These are phyloP conservation scores for Acleris holmiana DNA, from an alignment of 2,888 invertebrate genomes.

Conservation along the genomic window DNA sequence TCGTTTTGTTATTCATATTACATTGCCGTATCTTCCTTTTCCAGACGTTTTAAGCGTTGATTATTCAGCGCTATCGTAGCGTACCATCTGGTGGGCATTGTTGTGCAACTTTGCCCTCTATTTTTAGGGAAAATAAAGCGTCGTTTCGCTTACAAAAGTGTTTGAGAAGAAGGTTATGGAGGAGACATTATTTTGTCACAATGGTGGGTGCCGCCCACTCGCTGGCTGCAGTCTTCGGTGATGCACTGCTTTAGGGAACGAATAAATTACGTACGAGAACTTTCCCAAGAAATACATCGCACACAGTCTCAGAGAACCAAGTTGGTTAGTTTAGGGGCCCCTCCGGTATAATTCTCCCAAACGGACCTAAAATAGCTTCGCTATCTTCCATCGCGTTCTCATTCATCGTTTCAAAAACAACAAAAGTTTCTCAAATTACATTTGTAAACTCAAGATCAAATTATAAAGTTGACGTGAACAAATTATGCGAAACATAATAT, in stretches of 20 bases:
- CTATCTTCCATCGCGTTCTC: slow-evolving; percentile 13
- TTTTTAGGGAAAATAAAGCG: slow-evolving; percentile 55
- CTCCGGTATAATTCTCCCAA: slow-evolving; percentile 60
- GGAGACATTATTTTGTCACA: slow-evolving; percentile 83
- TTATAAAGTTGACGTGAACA: too few species aligned
- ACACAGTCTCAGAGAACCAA: slow-evolving; percentile 62
- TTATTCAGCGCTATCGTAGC: slow-evolving; percentile 80
- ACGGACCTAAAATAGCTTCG: slow-evolving; percentile 36
- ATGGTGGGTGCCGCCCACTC: slow-evolving; percentile 81
- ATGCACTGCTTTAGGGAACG: slow-evolving; percentile 81
- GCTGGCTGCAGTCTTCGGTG: slow-evolving; percentile 75
- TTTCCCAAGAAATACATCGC: slow-evolving; percentile 63
- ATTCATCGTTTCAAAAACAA: slow-evolving; percentile 10
- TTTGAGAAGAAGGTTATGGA: slow-evolving; percentile 68
- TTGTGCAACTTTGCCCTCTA: slow-evolving; percentile 55
- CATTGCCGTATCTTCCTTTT: slow-evolving; percentile 84
- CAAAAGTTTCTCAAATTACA: too few species aligned
- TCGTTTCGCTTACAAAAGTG: slow-evolving; percentile 54
- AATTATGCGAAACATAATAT: not conserved
- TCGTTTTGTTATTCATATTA: slow-evolving; percentile 84
- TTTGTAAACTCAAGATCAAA: too few species aligned
- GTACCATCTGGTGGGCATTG: slow-evolving; percentile 70
- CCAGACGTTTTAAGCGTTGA: slow-evolving; percentile 84
- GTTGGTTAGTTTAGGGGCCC: slow-evolving; percentile 59
- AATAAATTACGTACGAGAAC: slow-evolving; percentile 78